phyloP scores from a whole-genome alignment of 2,888 invertebrate genomes.

The Pimpla rufipes region DNA sequence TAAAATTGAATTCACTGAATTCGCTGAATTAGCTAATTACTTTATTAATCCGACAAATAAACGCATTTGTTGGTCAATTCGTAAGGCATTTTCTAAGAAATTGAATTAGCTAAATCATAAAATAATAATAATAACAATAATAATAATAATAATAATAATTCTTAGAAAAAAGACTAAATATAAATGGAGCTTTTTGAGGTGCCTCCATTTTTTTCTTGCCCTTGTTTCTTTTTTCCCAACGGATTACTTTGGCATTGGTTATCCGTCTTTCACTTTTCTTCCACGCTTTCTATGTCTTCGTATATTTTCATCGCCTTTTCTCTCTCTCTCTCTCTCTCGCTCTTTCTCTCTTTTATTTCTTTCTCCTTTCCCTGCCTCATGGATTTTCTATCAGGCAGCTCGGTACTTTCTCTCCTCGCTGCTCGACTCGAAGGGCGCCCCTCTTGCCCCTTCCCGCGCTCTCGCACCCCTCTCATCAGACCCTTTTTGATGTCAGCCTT shows the following conservation, averaged over 20 bases:
- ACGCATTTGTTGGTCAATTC: no score
- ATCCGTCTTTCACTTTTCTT: constrained; percentile 17
- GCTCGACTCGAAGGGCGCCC: constrained; percentile 6
- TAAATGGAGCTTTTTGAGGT: no score
- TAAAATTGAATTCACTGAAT: no score
- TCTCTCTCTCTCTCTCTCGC: neutral
- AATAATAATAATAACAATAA: no score
- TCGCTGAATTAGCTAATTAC: no score
- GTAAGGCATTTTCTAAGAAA: no score
- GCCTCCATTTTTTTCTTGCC: neutral
- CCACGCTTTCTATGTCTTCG: constrained; percentile 14
- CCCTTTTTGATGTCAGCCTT: constrained; percentile 30
- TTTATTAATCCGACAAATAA: no score
- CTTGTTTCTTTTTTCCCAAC: neutral
- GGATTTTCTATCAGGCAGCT: neutral
- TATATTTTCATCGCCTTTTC: constrained; percentile 8
- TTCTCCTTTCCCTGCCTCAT: neutral
- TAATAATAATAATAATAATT: no score
- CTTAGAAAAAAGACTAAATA: no score
- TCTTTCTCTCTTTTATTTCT: neutral
- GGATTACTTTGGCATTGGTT: neutral
- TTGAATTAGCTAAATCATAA: no score
- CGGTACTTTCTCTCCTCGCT: neutral
- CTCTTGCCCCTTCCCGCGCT: neutral
- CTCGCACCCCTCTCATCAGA: neutral